phyloP scores from a whole-genome alignment of 1,140 invertebrate species.

The Galleria mellonella region DNA sequence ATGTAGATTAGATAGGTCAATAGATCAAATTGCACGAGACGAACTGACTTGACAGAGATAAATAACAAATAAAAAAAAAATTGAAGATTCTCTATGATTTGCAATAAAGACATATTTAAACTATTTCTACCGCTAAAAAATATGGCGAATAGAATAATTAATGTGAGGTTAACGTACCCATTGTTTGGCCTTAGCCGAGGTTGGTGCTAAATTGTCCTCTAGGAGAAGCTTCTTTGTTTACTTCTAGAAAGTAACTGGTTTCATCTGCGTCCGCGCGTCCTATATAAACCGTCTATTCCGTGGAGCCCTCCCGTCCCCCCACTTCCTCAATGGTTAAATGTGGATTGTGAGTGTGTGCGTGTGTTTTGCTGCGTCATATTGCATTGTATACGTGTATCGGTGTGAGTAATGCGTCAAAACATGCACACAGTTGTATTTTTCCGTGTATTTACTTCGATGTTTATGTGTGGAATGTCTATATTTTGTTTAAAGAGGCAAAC shows the following conservation, averaged over 20 bases:
- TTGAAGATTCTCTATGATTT: no score
- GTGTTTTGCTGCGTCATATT: slow-evolving; percentile 11
- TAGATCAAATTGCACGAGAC: no score
- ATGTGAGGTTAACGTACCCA: slow-evolving; percentile 50
- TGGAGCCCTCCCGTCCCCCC: slow-evolving; percentile 16
- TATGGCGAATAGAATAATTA: slow-evolving; percentile 1
- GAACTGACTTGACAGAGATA: no score
- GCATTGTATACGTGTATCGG: slow-evolving; percentile 1
- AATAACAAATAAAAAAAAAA: no score
- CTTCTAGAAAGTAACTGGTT: slow-evolving; percentile 50
- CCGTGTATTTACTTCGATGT: neutral
- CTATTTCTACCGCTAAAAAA: neutral
- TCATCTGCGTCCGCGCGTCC: slow-evolving; percentile 30
- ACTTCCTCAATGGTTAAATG: slow-evolving; percentile 25
- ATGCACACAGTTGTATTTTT: slow-evolving; percentile 1
- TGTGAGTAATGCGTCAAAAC: slow-evolving; percentile 35
- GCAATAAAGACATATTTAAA: no score
- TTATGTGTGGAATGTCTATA: neutral
- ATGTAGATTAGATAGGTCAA: no score
- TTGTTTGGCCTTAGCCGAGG: slow-evolving; percentile 34
- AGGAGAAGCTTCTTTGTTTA: slow-evolving; percentile 41
- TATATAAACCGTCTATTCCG: slow-evolving; percentile 52
- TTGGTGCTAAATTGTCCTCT: slow-evolving; percentile 18
- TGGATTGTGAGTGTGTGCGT: slow-evolving; percentile 8
- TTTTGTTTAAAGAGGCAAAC: neutral